Evolutionary conservation across 2,888 invertebrate genomes (phyloP).

Genomic region (Perizoma flavofasciatum): DNA sequence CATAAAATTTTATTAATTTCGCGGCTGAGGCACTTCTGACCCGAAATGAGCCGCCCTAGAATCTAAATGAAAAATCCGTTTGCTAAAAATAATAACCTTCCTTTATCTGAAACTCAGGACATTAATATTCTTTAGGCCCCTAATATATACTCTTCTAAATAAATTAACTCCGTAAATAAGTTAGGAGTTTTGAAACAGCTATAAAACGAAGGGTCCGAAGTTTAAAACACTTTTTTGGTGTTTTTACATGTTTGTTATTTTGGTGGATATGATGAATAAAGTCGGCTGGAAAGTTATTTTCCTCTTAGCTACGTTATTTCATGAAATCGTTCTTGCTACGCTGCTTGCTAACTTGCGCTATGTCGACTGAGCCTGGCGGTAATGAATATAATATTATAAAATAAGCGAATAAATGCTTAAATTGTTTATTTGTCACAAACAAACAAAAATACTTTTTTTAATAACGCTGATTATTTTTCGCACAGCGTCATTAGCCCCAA

Average conservation of each 20-base stretch:
- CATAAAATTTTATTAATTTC: conserved; percentile 28
- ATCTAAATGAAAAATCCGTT: conserved; percentile 32
- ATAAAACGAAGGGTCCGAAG: conserved; percentile 42
- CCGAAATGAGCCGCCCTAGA: conserved; percentile 18
- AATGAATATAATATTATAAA: no score
- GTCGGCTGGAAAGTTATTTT: background rate
- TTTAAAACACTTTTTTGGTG: conserved; percentile 19
- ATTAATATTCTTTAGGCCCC: conserved; percentile 56
- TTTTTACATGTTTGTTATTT: conserved; percentile 28
- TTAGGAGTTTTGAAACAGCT: conserved; percentile 54
- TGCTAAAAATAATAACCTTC: conserved; percentile 40
- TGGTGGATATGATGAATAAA: conserved; percentile 23
- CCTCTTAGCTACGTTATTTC: no score
- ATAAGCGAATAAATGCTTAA: no score
- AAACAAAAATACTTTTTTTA: no score
- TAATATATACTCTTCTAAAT: conserved; percentile 61
- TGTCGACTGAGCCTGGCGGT: no score
- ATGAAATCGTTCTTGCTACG: no score
- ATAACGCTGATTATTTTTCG: no score
- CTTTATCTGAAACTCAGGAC: conserved; percentile 52
- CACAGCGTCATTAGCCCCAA: no score
- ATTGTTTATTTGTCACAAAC: no score
- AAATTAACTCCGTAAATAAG: conserved; percentile 65
- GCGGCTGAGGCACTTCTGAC: conserved; percentile 15
- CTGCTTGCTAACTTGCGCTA: no score